A percentile compares a stretch with the other conserved stretches of the same genome.
phyloP scores from a whole-genome alignment of 2,113 vertebrate species.

The Oenanthe melanoleuca region DNA sequence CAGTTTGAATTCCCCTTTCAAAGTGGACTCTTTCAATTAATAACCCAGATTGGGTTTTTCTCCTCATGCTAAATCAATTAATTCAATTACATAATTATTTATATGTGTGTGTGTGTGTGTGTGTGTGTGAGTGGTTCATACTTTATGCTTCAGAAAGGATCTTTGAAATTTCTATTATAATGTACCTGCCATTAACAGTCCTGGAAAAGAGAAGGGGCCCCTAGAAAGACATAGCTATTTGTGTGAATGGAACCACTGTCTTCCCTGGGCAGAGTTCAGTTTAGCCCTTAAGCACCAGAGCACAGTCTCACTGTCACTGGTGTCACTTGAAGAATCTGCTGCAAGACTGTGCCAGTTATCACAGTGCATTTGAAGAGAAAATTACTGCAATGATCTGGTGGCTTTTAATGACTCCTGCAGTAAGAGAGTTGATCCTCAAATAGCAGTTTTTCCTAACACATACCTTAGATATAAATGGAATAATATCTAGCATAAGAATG shows the following conservation, averaged over 20 bases:
- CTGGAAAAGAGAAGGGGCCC: neutral
- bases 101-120: too few relatives aligned
- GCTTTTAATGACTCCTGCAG: neutral
- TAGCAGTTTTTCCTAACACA: neutral
- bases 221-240: neutral
- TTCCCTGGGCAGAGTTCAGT: neutral
- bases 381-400: fast-evolving
- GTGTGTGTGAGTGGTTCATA: neutral
- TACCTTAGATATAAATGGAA: neutral
- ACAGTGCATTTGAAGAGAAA: neutral
- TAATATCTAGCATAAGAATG: neutral
- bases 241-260: neutral
- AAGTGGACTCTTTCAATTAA: neutral
- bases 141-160: neutral
- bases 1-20: neutral
- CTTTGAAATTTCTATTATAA: neutral
- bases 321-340: neutral
- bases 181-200: neutral
- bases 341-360: neutral
- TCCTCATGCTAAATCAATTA: neutral
- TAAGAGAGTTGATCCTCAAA: neutral
- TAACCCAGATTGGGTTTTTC: neutral
- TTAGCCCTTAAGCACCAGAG: neutral
- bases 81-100: neutral
- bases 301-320: neutral